Evolutionary conservation across 2,888 invertebrate species (phyloP).

Genomic region (Clivina fossor): DNA sequence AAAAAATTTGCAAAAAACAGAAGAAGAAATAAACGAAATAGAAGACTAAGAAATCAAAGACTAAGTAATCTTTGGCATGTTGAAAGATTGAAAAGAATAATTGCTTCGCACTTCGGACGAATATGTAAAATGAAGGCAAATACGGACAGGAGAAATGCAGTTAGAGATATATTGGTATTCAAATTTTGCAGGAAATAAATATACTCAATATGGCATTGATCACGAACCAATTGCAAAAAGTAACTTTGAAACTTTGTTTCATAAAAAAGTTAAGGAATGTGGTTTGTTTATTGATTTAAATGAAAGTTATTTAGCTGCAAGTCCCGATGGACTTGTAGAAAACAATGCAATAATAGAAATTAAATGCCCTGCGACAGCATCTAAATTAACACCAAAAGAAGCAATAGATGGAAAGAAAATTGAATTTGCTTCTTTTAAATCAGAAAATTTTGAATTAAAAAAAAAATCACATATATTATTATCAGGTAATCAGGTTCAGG

Average conservation of each 20-base stretch:
- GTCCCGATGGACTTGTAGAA: background rate
- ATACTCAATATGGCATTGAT: background rate
- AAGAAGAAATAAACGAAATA: background rate
- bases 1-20: background rate
- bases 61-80: background rate
- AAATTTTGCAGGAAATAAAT: too few species aligned
- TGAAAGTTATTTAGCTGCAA: background rate
- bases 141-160: background rate
- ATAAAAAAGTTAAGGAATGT: background rate
- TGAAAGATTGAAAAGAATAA: background rate
- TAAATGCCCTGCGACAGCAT: background rate
- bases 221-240: background rate
- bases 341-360: background rate
- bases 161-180: conserved; percentile 1
- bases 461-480: too few species aligned
- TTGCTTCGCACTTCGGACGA: background rate
- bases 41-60: background rate
- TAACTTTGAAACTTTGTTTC: background rate
- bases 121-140: conserved; percentile 1
- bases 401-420: conserved; percentile 4
- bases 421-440: too few species aligned
- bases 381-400: background rate
- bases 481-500: too few species aligned
- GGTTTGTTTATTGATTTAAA: conserved; percentile 1
- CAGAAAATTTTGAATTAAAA: background rate